phyloP scores from a whole-genome alignment of 2,888 invertebrate species.

The Atethmia centrago region DNA sequence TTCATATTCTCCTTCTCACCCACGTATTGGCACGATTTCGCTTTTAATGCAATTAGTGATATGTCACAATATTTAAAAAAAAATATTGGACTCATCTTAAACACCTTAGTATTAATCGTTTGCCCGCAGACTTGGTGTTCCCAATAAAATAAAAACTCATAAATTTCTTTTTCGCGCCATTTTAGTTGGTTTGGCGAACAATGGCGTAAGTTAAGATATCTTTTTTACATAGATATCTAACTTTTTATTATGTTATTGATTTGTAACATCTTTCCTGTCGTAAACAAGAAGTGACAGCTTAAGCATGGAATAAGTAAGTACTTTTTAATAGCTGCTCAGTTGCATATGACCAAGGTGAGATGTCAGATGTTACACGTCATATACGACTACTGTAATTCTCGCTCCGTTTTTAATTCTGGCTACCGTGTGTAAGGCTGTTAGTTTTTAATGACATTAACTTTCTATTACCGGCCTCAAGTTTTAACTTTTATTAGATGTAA shows the following conservation, averaged over 20 bases:
- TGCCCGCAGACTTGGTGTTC: constrained; percentile 31
- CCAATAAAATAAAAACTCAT: constrained; percentile 10
- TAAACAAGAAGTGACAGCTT: too few relatives aligned
- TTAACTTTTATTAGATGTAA: constrained; percentile 52
- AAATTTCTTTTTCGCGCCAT: constrained; percentile 2
- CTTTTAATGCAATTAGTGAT: constrained; percentile 64
- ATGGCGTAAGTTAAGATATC: constrained; percentile 14
- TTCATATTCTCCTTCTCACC: constrained; percentile 60
- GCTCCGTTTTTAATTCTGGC: too few relatives aligned
- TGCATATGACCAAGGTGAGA: too few relatives aligned
- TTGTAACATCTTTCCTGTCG: too few relatives aligned
- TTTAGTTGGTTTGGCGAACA: constrained; percentile 14
- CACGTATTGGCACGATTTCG: constrained; percentile 73
- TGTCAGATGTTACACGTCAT: too few relatives aligned
- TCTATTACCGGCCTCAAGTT: constrained; percentile 40
- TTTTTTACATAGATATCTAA: not conserved
- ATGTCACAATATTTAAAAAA: constrained; percentile 70
- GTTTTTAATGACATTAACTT: constrained; percentile 55
- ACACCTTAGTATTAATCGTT: constrained; percentile 30
- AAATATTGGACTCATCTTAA: constrained; percentile 62
- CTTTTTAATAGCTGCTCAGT: too few relatives aligned
- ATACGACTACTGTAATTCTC: too few relatives aligned
- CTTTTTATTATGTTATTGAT: not conserved
- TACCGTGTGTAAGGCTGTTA: constrained; percentile 17
- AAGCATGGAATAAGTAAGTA: too few relatives aligned